A percentile compares a stretch with the other conserved stretches of the same genome.
Evolutionary conservation across 2,797 vertebrate genomes (phyloP).

Genomic region (Sebastes minor): DNA sequence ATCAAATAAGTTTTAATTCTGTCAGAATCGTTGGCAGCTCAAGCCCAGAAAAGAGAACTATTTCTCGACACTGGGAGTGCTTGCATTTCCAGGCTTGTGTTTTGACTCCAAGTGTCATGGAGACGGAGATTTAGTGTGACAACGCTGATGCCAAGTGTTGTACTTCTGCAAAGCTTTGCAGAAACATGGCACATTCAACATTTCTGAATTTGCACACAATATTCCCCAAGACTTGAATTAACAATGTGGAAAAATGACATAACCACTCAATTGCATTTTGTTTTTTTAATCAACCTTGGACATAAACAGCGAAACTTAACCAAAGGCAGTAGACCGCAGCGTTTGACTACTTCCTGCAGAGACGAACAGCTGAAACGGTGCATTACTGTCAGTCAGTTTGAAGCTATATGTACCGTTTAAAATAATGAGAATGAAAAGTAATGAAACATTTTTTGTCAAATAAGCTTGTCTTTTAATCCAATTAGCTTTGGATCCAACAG

Average conservation of each 20-base stretch:
- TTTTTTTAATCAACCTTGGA: slow-evolving; percentile 28
- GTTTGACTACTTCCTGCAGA: slow-evolving; percentile 35
- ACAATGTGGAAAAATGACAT: slow-evolving; percentile 21
- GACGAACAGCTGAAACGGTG: slow-evolving; percentile 34
- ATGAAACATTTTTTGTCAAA: slow-evolving; percentile 45
- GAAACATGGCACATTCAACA: slow-evolving; percentile 67
- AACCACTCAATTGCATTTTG: neutral
- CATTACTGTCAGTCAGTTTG: slow-evolving; percentile 54
- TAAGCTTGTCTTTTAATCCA: slow-evolving; percentile 58
- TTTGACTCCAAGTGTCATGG: slow-evolving; percentile 74
- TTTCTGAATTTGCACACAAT: slow-evolving; percentile 28
- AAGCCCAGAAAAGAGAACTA: slow-evolving; percentile 8
- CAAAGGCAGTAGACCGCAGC: slow-evolving; percentile 7
- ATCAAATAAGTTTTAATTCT: slow-evolving; percentile 34
- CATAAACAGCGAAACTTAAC: slow-evolving; percentile 24
- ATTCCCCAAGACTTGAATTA: slow-evolving; percentile 39
- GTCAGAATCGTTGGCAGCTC: slow-evolving; percentile 17
- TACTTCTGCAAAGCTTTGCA: slow-evolving; percentile 63
- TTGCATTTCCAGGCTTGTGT: slow-evolving; percentile 60
- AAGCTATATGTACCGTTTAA: slow-evolving; percentile 30
- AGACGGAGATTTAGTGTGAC: slow-evolving; percentile 77
- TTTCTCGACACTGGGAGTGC: slow-evolving; percentile 43
- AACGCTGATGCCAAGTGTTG: slow-evolving; percentile 68
- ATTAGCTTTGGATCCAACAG: slow-evolving; percentile 51
- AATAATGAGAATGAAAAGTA: slow-evolving; percentile 49